phyloP scores from a whole-genome alignment of 2,113 vertebrate species.

The Tachuris rubrigastra region DNA sequence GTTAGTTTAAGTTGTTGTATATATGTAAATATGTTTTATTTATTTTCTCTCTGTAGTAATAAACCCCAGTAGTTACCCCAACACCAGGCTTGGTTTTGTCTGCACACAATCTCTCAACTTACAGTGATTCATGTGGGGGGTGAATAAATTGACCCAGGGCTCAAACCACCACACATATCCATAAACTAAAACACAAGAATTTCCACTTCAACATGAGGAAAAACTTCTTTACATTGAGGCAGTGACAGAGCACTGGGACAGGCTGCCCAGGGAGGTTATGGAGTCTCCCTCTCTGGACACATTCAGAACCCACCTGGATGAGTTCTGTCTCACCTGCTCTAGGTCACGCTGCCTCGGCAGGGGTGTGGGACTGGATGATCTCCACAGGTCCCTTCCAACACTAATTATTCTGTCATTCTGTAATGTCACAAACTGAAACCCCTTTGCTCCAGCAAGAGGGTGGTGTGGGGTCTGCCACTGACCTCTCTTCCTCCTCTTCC shows the following conservation, averaged over 20 bases:
- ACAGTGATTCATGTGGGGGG: too few relatives aligned
- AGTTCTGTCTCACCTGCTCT: neutral
- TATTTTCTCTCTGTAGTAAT: too few relatives aligned
- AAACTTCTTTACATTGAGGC: neutral
- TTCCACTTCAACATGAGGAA: neutral
- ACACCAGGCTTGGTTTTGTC: too few relatives aligned
- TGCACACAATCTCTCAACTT: too few relatives aligned
- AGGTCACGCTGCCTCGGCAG: neutral
- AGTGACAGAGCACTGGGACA: neutral
- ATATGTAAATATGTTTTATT: too few relatives aligned
- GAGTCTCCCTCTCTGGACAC: too few relatives aligned
- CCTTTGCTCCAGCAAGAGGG: neutral
- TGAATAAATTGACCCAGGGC: too few relatives aligned
- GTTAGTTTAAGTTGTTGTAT: too few relatives aligned
- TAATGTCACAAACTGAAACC: neutral
- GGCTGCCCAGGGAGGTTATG: neutral
- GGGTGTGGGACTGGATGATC: neutral
- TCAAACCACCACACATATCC: too few relatives aligned
- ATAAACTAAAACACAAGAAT: neutral
- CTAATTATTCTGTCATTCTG: neutral
- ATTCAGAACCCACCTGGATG: neutral
- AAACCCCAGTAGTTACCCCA: too few relatives aligned
- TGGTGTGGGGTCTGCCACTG: accelerated
- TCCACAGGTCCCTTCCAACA: neutral
- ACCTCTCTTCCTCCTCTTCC: neutral